These are phyloP conservation scores for Channa maculata DNA, from an alignment of 2,113 vertebrate genomes.

Conservation along the genomic window DNA sequence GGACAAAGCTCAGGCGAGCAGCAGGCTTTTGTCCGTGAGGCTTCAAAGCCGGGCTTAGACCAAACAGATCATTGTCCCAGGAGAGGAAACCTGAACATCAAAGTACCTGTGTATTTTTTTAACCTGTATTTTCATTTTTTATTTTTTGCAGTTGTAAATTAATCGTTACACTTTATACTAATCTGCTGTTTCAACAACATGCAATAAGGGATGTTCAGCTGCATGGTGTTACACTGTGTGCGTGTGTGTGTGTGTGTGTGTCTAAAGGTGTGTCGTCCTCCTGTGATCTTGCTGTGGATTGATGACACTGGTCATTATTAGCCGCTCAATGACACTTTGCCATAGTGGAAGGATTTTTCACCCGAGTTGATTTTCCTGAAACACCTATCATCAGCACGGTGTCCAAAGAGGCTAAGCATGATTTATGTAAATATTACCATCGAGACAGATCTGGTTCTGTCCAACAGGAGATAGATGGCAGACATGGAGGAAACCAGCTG, in stretches of 20 bases:
- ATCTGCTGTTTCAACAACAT: slow-evolving; percentile 21
- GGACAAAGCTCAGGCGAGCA: slow-evolving; percentile 81
- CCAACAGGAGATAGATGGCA: slow-evolving; percentile 81
- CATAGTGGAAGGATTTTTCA: slow-evolving; percentile 66
- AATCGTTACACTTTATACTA: neutral
- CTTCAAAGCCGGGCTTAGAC: slow-evolving; percentile 76
- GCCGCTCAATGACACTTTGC: slow-evolving; percentile 70
- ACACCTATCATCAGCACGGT: slow-evolving; percentile 72
- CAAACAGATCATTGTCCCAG: slow-evolving; percentile 76
- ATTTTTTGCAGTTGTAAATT: neutral
- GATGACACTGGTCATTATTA: slow-evolving; percentile 77
- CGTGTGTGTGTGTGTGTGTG: slow-evolving; percentile 17
- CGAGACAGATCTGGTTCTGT: slow-evolving; percentile 80
- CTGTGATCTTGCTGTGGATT: slow-evolving; percentile 52
- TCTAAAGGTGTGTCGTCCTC: slow-evolving; percentile 27
- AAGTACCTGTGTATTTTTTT: slow-evolving; percentile 51
- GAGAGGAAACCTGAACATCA: slow-evolving; percentile 72
- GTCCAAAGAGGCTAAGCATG: slow-evolving; percentile 81
- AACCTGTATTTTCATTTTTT: slow-evolving; percentile 2
- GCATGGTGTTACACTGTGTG: slow-evolving; percentile 12
- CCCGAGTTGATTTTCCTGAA: slow-evolving; percentile 59
- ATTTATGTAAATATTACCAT: slow-evolving; percentile 84
- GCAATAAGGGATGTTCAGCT: slow-evolving; percentile 24
- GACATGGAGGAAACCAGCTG: slow-evolving; percentile 79
- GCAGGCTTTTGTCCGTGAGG: slow-evolving; percentile 73